Conservation (phyloP, 2,113 vertebrate species). For the Pandion haliaetus region DNA sequence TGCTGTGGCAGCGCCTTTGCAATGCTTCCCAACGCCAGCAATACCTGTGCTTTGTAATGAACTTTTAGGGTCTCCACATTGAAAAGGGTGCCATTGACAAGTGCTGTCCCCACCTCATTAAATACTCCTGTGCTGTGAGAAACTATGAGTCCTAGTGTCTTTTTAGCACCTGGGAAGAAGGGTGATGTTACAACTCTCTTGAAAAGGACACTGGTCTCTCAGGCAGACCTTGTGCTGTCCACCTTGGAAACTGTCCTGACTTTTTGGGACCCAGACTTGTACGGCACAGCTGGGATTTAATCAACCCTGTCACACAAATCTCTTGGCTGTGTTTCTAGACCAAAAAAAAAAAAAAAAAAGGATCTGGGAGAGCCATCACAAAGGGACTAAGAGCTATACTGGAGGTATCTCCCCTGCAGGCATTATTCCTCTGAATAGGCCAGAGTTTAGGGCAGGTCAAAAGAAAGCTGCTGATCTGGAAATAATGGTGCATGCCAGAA, state of each 20-base stretch:
- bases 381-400: slow-evolving; percentile 42
- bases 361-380: not conserved
- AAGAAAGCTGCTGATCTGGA: slow-evolving; percentile 70
- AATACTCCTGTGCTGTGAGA: not conserved
- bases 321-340: slow-evolving; percentile 59
- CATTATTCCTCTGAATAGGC: slow-evolving; percentile 54
- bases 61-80: not conserved
- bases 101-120: not conserved
- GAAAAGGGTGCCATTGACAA: not conserved
- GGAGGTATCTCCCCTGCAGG: slow-evolving; percentile 67
- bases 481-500: slow-evolving; percentile 76
- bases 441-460: slow-evolving; percentile 75
- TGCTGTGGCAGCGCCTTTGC: not conserved
- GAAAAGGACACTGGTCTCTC: not conserved
- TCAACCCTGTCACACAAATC: not conserved
- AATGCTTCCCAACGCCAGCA: accelerated
- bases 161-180: not conserved
- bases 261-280: not conserved
- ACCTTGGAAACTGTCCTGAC: not conserved
- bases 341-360: not conserved
- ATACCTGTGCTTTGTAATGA: not conserved
- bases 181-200: not conserved
- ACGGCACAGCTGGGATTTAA: not conserved
- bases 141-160: not conserved
- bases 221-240: not conserved